These are phyloP conservation scores for Odontamblyopus rebecca DNA, from an alignment of 2,797 vertebrate genomes.

Conservation along the genomic window DNA sequence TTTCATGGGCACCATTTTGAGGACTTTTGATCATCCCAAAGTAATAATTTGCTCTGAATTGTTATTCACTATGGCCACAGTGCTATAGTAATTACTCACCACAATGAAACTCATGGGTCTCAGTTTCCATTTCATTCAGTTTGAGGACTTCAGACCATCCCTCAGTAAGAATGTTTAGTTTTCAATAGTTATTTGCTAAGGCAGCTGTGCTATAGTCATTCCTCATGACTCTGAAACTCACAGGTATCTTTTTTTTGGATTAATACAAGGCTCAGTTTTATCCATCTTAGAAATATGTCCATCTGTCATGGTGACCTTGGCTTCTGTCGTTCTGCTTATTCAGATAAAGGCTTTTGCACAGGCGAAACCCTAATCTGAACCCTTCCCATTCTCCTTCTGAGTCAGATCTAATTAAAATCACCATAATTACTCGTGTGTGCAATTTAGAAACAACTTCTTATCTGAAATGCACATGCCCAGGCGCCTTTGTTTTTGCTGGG, in stretches of 20 bases:
- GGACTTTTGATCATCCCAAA: too few relatives aligned
- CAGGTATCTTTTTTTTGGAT: background rate
- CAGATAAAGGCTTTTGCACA: constrained; percentile 49
- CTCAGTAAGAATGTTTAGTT: too few relatives aligned
- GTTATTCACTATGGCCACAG: too few relatives aligned
- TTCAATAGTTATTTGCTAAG: too few relatives aligned
- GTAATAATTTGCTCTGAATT: too few relatives aligned
- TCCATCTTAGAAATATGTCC: background rate
- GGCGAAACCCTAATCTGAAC: constrained; percentile 53
- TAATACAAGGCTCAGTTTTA: background rate
- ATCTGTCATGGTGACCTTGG: constrained; percentile 31
- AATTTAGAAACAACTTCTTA: background rate
- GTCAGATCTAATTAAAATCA: constrained; percentile 67
- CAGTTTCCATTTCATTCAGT: too few relatives aligned
- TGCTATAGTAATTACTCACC: too few relatives aligned
- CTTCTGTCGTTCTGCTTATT: constrained; percentile 36
- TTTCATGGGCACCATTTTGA: too few relatives aligned
- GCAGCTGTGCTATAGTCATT: too few relatives aligned
- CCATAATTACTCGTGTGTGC: constrained; percentile 40
- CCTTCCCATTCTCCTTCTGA: constrained; percentile 36
- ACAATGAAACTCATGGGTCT: too few relatives aligned
- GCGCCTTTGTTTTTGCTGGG: background rate
- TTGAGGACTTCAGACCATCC: too few relatives aligned
- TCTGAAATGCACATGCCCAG: background rate
- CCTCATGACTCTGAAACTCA: too few relatives aligned